Conservation (phyloP, 2,888 invertebrate genomes). For the Archaeoteleia sp. region DNA sequence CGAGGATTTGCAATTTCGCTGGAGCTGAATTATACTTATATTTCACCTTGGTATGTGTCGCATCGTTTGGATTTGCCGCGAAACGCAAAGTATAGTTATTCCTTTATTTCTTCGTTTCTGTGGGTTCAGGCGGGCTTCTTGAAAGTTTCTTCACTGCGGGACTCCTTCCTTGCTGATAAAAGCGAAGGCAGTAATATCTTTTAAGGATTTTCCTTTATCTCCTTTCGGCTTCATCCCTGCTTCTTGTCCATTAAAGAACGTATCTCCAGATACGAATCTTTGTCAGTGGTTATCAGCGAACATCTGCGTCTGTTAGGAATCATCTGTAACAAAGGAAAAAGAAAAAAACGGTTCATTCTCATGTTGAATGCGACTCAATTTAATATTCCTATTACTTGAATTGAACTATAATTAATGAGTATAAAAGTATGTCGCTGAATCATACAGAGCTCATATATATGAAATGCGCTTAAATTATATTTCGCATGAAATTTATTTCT, state of each 20-base stretch:
- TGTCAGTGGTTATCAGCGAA: slow-evolving; percentile 9
- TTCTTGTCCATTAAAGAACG: slow-evolving; percentile 16
- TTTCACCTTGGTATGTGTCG: slow-evolving; percentile 36
- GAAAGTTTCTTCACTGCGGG: not conserved
- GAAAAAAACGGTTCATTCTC: not conserved
- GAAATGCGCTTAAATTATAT: too few species aligned
- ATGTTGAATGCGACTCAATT: too few species aligned
- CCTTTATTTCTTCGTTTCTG: not conserved
- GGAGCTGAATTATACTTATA: not conserved
- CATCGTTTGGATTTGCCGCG: slow-evolving; percentile 19
- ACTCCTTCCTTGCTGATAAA: slow-evolving; percentile 1
- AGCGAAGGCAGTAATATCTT: slow-evolving; percentile 9
- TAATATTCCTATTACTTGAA: too few species aligned
- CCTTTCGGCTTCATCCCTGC: slow-evolving; percentile 17
- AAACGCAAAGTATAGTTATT: too few species aligned
- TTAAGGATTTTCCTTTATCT: slow-evolving; percentile 15
- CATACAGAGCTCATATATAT: too few species aligned
- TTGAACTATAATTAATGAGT: too few species aligned
- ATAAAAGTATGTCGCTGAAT: too few species aligned
- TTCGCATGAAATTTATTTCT: too few species aligned
- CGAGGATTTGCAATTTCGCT: too few species aligned
- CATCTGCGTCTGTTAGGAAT: slow-evolving; percentile 17
- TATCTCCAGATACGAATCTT: slow-evolving; percentile 14
- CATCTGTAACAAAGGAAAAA: slow-evolving; percentile 36
- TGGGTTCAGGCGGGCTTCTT: not conserved